Base-by-base conservation (phyloP, 2,797 vertebrate species). In the Phrynocephalus guinanensis region DNA sequence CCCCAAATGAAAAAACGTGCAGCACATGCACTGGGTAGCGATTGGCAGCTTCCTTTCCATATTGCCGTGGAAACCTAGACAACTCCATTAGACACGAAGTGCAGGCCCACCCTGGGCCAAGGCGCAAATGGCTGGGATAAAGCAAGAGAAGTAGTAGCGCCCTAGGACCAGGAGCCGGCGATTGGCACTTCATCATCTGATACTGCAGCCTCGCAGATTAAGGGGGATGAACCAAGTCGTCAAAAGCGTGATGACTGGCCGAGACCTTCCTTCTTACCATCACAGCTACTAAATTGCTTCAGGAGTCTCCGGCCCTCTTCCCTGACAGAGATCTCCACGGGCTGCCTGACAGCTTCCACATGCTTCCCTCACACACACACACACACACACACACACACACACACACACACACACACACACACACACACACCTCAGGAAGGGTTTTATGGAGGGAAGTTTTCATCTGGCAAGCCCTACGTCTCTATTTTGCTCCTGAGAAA, bases 401-500 rank as follows among this genome's bases (percentile, higher is more conserved):
- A 38, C 38, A 38, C 38, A 38, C 38, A 38, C 38, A 38, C 38
- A 38, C 38, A 38, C 38, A 38, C 38, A 38, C 38, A 38, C 38
- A 38, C 38, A 38, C 38, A 38, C 38, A 38, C 11, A 2, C 18
- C 10, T 0, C n/a, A 82, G 72, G n/a, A 38, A 38, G 5, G 11
- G 15, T 79, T 63, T 26, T 56, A 33, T 38, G 67, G 30, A 60
- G 28, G 28, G 52, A 79, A 33, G 38, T 84, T 80, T 81, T 56
- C 5, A 28, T 28, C 6, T 6, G 33, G 44, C 9, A 7, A 4
- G 71, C 79, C 76, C 38, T 85, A 48, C 63, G 68, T 82, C 71
- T 67, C 93, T 50, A 72, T 91, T 92, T 92, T 88, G 84, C 81
- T 92, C 91, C 88, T 86, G 91, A 56, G 88, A 88, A 92, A 93